These are phyloP conservation scores for Galeopterus variegatus DNA, from an alignment of 2,113 vertebrate species.

Conservation along the genomic window DNA sequence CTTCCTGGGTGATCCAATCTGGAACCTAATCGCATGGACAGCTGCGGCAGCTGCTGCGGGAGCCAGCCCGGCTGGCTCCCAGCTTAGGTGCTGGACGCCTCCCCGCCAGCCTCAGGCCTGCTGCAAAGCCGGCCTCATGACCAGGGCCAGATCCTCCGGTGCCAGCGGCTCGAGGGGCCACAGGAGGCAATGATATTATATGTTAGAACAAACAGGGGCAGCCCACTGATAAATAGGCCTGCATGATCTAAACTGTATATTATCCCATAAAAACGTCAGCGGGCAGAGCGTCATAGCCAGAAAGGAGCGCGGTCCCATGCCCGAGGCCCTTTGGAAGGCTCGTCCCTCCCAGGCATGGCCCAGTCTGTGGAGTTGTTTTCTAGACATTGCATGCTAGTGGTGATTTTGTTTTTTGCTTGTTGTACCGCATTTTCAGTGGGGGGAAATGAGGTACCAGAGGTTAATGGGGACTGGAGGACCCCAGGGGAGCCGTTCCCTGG, in stretches of 20 bases:
- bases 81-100: background rate
- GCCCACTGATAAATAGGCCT: constrained; percentile 71
- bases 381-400: background rate
- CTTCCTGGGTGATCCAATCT: constrained; percentile 52
- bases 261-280: constrained; percentile 81
- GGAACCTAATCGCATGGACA: constrained; percentile 70
- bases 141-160: background rate
- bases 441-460: background rate
- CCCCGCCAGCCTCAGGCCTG: background rate
- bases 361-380: background rate
- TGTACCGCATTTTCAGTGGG: background rate
- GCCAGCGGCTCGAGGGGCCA: constrained; percentile 39
- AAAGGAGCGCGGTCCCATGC: background rate
- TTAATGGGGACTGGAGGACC: background rate
- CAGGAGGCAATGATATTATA: background rate
- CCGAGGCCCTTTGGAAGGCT: background rate
- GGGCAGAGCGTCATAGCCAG: constrained; percentile 41
- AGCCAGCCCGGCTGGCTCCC: background rate
- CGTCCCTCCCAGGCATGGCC: background rate
- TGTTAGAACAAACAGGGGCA: constrained; percentile 10
- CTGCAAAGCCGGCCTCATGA: too few relatives aligned
- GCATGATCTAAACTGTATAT: constrained; percentile 14
- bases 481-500: background rate
- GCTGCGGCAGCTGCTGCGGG: constrained; percentile 58
- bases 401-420: background rate